Conservation (phyloP, 1,140 invertebrate species). For the Solen grandis region DNA sequence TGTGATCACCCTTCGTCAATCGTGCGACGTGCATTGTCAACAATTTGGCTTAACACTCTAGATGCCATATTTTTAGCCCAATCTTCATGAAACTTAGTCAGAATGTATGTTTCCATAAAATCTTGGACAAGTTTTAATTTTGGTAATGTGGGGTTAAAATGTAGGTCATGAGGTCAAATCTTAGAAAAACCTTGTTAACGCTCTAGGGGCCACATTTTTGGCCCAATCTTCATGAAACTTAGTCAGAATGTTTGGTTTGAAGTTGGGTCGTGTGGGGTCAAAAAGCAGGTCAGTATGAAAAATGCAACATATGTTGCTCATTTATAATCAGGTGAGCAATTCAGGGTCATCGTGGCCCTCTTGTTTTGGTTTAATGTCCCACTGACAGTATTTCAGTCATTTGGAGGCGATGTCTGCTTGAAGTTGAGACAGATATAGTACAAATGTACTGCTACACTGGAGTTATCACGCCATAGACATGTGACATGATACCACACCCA, state of each 20-base stretch:
- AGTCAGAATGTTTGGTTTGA: neutral
- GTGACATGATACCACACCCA: too few species aligned
- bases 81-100: conserved; percentile 9
- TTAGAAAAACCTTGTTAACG: neutral
- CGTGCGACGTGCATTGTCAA: neutral
- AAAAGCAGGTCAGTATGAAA: neutral
- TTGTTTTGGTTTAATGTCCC: too few species aligned
- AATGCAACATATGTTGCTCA: too few species aligned
- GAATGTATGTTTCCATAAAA: neutral
- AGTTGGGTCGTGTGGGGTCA: neutral
- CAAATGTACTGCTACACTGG: too few species aligned
- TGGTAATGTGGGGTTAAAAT: neutral
- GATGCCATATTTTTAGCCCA: conserved; percentile 22
- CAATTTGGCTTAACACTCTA: neutral
- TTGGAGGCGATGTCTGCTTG: too few species aligned
- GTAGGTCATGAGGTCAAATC: neutral
- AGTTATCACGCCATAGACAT: too few species aligned
- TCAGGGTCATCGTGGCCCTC: too few species aligned
- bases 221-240: neutral
- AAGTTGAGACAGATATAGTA: too few species aligned
- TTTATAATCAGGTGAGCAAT: too few species aligned
- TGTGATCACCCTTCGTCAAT: neutral
- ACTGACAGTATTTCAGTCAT: too few species aligned
- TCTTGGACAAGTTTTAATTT: neutral
- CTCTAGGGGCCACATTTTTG: neutral